Evolutionary conservation across 2,797 vertebrate species (phyloP), one percentile per base, ranked within the genome.

Genomic region (Spinus olivaceus): DNA sequence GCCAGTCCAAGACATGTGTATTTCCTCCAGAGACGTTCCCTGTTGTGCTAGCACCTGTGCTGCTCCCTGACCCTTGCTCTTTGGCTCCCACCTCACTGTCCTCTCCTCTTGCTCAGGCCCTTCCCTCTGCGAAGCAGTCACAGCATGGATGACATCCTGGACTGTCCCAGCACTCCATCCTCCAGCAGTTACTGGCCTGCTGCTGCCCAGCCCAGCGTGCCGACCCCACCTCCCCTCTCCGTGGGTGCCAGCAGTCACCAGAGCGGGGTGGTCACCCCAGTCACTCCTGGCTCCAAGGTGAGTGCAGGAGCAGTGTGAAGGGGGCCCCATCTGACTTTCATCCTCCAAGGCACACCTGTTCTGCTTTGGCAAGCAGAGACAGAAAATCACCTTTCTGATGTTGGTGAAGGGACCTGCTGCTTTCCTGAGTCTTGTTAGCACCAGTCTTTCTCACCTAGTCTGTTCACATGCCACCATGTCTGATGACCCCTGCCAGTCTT

Each of bases 141-240:
- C 97, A 99, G 99, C 56, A 97, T 98, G 86, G 98, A 98, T 92
- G 98, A 99, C 94, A 98, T 99, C 72, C 94, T 99, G 92, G 98
- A 98, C 51, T 96, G 33, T 41, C 95, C 97, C 50, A 84, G 97
- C 97, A 47, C 95, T 71, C 76, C 93, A 0, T 84, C 77, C 4
- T 78, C 97, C 21, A 59, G 84, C 1, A 97, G 91, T 47, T 96
- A 97, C 83, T 92, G 97, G 96, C 93, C 97, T 23, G 86, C 66
- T 4, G 37, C 94, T 66, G 61, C 96, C 47, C 94, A 86, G 66
- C 69, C 97, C 53, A 88, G 90, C 15, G 30, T 94, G 37, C 92
- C 92, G 0, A 97, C 41, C 71, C 88, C 97, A 10, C 63, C 95
- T 80, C 92, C 95, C 22, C 77, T 88, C 28, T 86, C 89, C 0